A percentile compares a stretch with the other conserved stretches of the same genome.
Evolutionary conservation across 2,113 vertebrate genomes (phyloP).

Genomic region (Chionomys nivalis): DNA sequence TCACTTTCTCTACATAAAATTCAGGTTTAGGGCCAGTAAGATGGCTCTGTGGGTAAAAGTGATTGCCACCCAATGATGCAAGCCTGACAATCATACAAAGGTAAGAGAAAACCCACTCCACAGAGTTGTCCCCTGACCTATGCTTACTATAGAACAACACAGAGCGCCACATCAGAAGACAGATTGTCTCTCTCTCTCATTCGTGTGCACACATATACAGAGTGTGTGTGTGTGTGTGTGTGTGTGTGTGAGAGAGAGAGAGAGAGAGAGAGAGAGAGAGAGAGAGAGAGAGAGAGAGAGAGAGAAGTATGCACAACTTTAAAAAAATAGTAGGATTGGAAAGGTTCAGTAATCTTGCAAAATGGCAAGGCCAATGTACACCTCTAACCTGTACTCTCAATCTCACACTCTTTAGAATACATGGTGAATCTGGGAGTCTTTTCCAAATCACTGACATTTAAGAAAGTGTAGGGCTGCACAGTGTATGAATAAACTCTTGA

Average conservation of each 20-base stretch:
- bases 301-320: neutral
- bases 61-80: neutral
- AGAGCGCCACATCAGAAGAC: neutral
- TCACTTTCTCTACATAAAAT: conserved; percentile 33
- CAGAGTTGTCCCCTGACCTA: neutral
- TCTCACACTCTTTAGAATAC: neutral
- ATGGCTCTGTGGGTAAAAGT: neutral
- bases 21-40: neutral
- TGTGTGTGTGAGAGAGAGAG: no score
- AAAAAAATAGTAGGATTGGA: neutral
- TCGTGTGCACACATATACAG: neutral
- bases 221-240: no score
- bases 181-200: no score
- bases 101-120: neutral
- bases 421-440: neutral
- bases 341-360: neutral
- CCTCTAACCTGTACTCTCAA: conserved; percentile 24
- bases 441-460: conserved; percentile 7
- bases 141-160: neutral
- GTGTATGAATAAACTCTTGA: no score
- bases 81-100: neutral
- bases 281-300: neutral
- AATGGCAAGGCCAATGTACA: neutral
- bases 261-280: neutral
- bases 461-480: neutral